Evolutionary conservation across 2,888 invertebrate genomes (phyloP).

Genomic region (Leptinotarsa juncta): DNA sequence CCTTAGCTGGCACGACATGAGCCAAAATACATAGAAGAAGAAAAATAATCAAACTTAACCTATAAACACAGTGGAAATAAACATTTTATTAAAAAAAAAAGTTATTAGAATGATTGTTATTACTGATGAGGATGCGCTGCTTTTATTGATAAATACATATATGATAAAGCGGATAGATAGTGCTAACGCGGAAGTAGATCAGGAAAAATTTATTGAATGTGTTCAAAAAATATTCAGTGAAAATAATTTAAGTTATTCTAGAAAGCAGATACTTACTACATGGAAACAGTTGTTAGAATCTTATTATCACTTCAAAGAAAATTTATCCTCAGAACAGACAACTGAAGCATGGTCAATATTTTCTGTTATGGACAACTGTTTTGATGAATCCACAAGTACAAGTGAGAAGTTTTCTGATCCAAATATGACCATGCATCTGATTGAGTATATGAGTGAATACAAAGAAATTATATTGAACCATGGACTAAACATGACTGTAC

Average conservation of each 20-base stretch:
- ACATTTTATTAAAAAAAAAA: too few relatives aligned
- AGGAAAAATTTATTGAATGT: constrained; percentile 8
- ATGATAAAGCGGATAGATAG: constrained; percentile 20
- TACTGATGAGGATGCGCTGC: constrained; percentile 12
- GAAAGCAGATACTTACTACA: constrained; percentile 36
- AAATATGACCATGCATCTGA: constrained; percentile 22
- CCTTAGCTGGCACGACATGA: too few relatives aligned
- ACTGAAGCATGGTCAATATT: constrained; percentile 40
- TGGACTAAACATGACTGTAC: constrained; percentile 31
- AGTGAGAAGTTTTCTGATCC: constrained; percentile 30
- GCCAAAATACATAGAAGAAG: too few relatives aligned
- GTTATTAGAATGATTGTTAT: constrained; percentile 1
- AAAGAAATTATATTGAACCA: constrained; percentile 28
- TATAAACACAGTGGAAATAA: too few relatives aligned
- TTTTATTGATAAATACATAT: constrained; percentile 21
- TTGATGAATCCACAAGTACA: constrained; percentile 30
- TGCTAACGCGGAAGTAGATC: not conserved
- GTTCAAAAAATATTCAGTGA: constrained; percentile 13
- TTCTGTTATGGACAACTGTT: constrained; percentile 40
- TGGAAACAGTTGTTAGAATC: constrained; percentile 38
- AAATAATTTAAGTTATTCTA: constrained; percentile 26
- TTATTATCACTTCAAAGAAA: constrained; percentile 37
- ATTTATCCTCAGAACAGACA: constrained; percentile 31
- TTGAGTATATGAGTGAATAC: constrained; percentile 34
- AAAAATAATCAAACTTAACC: too few relatives aligned